phyloP scores from a whole-genome alignment of 1,140 invertebrate genomes.

The Venturia canescens region DNA sequence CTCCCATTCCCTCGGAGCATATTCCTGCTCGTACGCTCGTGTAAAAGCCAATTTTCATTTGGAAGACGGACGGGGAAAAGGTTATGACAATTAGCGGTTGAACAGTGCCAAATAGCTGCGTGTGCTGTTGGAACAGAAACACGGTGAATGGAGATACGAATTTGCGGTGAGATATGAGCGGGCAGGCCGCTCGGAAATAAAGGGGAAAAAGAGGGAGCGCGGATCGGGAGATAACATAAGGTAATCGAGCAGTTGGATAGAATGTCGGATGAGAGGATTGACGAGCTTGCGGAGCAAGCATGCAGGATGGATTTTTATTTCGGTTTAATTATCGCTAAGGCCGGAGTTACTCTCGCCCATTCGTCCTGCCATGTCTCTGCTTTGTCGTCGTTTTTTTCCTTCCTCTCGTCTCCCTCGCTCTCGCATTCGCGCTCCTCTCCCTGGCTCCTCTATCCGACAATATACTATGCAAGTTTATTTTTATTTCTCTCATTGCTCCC shows the following conservation, averaged over 20 bases:
- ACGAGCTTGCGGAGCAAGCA: constrained; percentile 50
- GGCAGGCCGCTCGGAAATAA: not conserved
- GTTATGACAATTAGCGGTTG: constrained; percentile 35
- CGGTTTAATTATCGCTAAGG: constrained; percentile 66
- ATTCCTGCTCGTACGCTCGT: constrained; percentile 5
- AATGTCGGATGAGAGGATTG: constrained; percentile 60
- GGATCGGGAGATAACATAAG: constrained; percentile 42
- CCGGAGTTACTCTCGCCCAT: constrained; percentile 56
- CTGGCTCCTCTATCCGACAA: constrained; percentile 20
- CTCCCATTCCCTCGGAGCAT: constrained; percentile 10
- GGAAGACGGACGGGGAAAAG: constrained; percentile 30
- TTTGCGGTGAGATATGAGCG: constrained; percentile 9
- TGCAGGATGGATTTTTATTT: constrained; percentile 65
- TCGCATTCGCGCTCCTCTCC: too few relatives aligned
- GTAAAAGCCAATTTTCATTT: constrained; percentile 55
- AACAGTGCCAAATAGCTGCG: constrained; percentile 40
- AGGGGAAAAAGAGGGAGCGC: constrained; percentile 48
- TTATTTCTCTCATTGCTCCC: not conserved
- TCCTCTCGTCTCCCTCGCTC: constrained; percentile 25
- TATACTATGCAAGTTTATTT: constrained; percentile 6
- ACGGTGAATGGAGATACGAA: constrained; percentile 13
- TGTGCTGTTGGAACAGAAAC: constrained; percentile 44
- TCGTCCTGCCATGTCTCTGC: constrained; percentile 49
- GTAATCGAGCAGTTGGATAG: constrained; percentile 48
- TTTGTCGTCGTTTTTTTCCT: constrained; percentile 44